phyloP scores from a whole-genome alignment of 2,888 invertebrate genomes.

The Agelastica alni region DNA sequence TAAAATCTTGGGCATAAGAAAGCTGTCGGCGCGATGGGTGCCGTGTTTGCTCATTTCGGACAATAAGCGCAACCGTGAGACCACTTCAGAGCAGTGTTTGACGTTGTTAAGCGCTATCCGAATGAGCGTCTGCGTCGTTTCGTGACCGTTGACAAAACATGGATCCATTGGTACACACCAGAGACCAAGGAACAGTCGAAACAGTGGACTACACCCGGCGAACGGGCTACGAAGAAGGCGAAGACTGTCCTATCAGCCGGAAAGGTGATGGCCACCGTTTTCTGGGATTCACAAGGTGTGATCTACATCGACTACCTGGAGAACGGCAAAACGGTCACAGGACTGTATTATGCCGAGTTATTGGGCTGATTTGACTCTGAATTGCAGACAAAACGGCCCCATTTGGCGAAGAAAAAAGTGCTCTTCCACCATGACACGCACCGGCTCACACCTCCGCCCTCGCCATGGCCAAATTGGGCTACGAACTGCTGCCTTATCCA shows the following conservation, averaged over 20 bases:
- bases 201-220: slow-evolving; percentile 21
- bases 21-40: not conserved
- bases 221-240: slow-evolving; percentile 34
- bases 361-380: not conserved
- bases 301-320: slow-evolving; percentile 44
- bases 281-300: slow-evolving; percentile 41
- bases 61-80: not conserved
- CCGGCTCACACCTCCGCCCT: no score
- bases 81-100: slow-evolving; percentile 17
- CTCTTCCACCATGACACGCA: no score
- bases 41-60: not conserved
- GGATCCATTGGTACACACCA: slow-evolving; percentile 12
- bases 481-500: no score
- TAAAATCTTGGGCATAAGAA: not conserved
- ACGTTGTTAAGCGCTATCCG: slow-evolving; percentile 23
- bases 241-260: slow-evolving; percentile 38
- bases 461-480: no score
- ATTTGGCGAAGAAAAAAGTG: not conserved
- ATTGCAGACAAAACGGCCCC: not conserved
- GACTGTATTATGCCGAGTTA: not conserved
- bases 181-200: slow-evolving; percentile 25
- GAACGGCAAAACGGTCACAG: not conserved
- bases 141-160: slow-evolving; percentile 27
- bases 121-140: slow-evolving; percentile 21
- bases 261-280: slow-evolving; percentile 44